These are phyloP conservation scores for Sinodicranocentrus sp. DNA, from an alignment of 2,888 invertebrate genomes.

Conservation along the genomic window DNA sequence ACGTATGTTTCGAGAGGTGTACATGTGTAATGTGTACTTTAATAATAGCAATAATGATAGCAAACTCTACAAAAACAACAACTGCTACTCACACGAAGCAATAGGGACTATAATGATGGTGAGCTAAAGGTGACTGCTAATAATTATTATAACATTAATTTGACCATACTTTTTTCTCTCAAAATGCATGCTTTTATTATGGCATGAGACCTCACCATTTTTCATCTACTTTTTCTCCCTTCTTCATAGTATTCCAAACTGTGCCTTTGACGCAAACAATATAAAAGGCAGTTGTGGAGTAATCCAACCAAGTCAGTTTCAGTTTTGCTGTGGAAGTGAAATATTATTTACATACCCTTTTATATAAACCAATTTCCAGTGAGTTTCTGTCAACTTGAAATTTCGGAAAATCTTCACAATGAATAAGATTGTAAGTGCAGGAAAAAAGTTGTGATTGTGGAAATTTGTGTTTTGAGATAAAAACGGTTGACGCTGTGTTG, in stretches of 20 bases:
- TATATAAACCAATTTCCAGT: no score
- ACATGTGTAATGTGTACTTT: not conserved
- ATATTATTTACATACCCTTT: no score
- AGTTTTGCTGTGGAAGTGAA: not conserved
- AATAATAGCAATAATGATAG: conserved; percentile 32
- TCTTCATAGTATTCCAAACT: not conserved
- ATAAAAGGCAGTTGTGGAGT: conserved; percentile 29
- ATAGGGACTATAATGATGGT: not conserved
- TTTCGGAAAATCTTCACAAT: not conserved
- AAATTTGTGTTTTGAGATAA: not conserved
- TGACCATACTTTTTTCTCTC: conserved; percentile 34
- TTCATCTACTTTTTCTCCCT: conserved; percentile 17
- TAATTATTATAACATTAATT: conserved; percentile 59
- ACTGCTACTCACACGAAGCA: conserved; percentile 42
- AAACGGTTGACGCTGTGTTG: not conserved
- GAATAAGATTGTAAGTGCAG: conserved; percentile 62
- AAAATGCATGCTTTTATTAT: conserved; percentile 11
- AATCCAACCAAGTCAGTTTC: conserved; percentile 49
- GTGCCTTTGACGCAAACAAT: conserved; percentile 22
- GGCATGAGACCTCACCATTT: conserved; percentile 25
- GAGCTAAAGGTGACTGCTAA: conserved; percentile 46
- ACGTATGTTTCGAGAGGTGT: no score
- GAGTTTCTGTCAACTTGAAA: not conserved
- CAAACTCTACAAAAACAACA: conserved; percentile 10
- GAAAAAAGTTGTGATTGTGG: conserved; percentile 15